Percentiles rank a stretch among this genome's conserved stretches.
Evolutionary conservation across 2,888 invertebrate genomes (phyloP).

Genomic region (Odontothrips loti): DNA sequence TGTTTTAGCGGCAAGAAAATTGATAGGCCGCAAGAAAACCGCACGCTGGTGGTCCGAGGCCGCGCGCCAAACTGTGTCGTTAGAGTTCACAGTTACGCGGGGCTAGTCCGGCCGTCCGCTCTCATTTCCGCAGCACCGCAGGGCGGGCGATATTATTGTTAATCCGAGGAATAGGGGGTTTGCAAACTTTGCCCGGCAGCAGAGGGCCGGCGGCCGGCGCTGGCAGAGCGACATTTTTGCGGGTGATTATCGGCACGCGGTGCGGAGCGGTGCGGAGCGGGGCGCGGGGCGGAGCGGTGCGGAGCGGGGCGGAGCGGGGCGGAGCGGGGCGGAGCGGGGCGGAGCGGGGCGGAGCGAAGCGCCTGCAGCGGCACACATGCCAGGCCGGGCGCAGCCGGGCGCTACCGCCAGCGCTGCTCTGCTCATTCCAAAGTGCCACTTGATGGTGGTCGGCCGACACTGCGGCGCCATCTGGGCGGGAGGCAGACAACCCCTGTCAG

Average conservation of each 20-base stretch:
- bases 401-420: neutral
- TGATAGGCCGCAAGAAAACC: too few relatives aligned
- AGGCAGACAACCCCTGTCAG: neutral
- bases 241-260: neutral
- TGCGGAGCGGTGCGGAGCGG: neutral
- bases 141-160: too few relatives aligned
- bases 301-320: neutral
- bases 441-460: neutral
- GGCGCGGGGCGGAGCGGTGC: neutral
- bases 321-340: neutral
- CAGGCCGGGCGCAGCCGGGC: too few relatives aligned
- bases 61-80: too few relatives aligned
- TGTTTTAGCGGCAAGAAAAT: too few relatives aligned
- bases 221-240: neutral
- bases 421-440: neutral
- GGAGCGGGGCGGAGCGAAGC: neutral
- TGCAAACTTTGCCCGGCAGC: neutral
- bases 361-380: too few relatives aligned
- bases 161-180: too few relatives aligned
- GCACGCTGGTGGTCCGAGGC: too few relatives aligned
- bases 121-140: too few relatives aligned
- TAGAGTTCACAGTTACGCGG: too few relatives aligned
- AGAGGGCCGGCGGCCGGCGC: neutral
- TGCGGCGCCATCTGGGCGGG: conserved; percentile 10
- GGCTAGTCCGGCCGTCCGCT: too few relatives aligned